These are phyloP conservation scores for Homarus americanus DNA, from an alignment of 1,140 invertebrate genomes.

Conservation along the genomic window DNA sequence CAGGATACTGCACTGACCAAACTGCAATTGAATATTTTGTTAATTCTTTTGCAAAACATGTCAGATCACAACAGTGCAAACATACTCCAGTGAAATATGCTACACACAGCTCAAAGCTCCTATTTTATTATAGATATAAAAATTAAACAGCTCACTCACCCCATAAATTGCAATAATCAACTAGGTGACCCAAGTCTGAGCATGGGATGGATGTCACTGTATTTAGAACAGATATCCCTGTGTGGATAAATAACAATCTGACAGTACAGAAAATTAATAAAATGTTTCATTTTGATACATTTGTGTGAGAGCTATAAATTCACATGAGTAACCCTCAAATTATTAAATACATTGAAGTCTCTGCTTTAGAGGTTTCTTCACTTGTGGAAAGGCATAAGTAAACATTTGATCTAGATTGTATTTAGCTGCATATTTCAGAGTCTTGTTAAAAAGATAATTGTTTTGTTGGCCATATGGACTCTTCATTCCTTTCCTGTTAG, in stretches of 20 bases:
- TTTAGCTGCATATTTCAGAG: slow-evolving; percentile 30
- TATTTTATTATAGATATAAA: neutral
- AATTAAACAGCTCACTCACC: neutral
- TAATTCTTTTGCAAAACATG: neutral
- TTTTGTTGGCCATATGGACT: neutral
- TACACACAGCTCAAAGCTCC: neutral
- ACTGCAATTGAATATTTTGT: neutral
- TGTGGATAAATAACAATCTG: neutral
- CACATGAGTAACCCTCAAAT: neutral
- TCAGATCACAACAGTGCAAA: neutral
- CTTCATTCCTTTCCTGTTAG: neutral
- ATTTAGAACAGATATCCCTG: neutral
- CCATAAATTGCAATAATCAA: neutral
- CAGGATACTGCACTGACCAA: neutral
- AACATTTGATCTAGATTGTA: slow-evolving; percentile 58
- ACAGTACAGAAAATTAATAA: too few relatives aligned
- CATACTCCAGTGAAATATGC: neutral
- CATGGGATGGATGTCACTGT: neutral
- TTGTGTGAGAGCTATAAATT: neutral
- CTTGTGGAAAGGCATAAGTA: slow-evolving; percentile 35
- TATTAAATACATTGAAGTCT: slow-evolving; percentile 1
- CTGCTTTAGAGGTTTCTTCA: slow-evolving; percentile 12
- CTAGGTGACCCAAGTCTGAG: slow-evolving; percentile 6
- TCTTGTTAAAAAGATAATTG: slow-evolving; percentile 24
- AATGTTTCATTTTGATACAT: neutral